Evolutionary conservation across 2,113 vertebrate genomes (phyloP), one percentile per base, ranked within the genome.

Genomic region (Nycticebus coucang): DNA sequence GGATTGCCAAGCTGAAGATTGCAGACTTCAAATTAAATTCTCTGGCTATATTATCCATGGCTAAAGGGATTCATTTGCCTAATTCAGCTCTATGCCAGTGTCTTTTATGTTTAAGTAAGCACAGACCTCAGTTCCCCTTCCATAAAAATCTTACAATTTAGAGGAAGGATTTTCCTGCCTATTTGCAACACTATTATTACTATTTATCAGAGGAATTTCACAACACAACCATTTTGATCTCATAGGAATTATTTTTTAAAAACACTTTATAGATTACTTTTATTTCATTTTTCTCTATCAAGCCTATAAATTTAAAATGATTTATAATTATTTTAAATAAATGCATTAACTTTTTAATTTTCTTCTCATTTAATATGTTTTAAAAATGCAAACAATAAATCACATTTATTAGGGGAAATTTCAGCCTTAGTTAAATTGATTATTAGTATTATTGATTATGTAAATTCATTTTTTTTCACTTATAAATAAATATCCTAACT

Each of bases 141-240:
- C 7, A 24, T 9, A 33, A 15, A 7, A 87, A 35, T 15, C 30
- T 53, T 60, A 57, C 6, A 82, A 12, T 85, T 75, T 82, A 53
- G 69, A 75, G 74, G 19, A 72, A 68, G 30, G 22, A 59, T 82
- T 89, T 50, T 74, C 64, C 57, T 87, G 21, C 21, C 24, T 91
- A 55, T 0, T 86, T 62, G n/a, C 5, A 68, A 18, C 5, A 74
- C 68, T 87, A n/a, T 10, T 50, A 28, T 62, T 87, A 71, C 24
- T 77, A 72, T 82, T 93, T 66, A 69, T 59, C 55, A 22, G 62
- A 11, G 8, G 19, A 41, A 92, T 7, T 78, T 74, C 22, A 11
- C 30, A 83, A 87, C n/a, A 1, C 21, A 77, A 64, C 80, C 37
- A 87, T 41, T 62, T 94, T 93, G 45, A 95, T 62, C 11, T 93